Conservation (phyloP, 1,140 invertebrate species). For the Cydia fagiglandana region DNA sequence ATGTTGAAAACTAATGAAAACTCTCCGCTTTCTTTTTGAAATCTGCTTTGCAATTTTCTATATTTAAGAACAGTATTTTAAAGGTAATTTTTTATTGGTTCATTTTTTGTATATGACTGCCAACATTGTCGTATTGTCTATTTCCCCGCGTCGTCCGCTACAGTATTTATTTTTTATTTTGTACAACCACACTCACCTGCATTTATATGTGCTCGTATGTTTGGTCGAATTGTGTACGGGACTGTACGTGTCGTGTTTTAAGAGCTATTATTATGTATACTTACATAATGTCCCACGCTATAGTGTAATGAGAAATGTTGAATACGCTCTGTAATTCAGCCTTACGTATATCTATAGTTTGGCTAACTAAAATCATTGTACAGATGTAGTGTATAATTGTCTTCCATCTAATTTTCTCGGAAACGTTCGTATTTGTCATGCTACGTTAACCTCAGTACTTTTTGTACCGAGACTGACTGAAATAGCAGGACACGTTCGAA, state of each 20-base stretch:
- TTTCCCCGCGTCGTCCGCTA: conserved; percentile 54
- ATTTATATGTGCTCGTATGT: conserved; percentile 66
- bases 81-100: background rate
- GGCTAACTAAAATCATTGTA: background rate
- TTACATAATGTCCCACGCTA: background rate
- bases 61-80: background rate
- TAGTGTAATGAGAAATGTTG: background rate
- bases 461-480: too few relatives aligned
- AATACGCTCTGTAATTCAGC: background rate
- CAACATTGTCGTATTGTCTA: conserved; percentile 35
- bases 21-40: background rate
- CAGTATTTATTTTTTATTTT: conserved; percentile 64
- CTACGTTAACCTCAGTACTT: too few relatives aligned
- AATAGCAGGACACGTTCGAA: too few relatives aligned
- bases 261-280: conserved; percentile 24
- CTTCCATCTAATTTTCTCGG: too few relatives aligned
- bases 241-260: conserved; percentile 41
- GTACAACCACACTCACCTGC: conserved; percentile 78
- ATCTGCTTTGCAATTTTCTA: too few relatives aligned
- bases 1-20: conserved; percentile 2
- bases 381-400: too few relatives aligned
- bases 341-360: background rate
- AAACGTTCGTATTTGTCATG: too few relatives aligned
- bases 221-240: conserved; percentile 34
- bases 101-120: background rate